Base-by-base conservation (phyloP, 2,888 invertebrate genomes). In the Thymelicus sylvestris region DNA sequence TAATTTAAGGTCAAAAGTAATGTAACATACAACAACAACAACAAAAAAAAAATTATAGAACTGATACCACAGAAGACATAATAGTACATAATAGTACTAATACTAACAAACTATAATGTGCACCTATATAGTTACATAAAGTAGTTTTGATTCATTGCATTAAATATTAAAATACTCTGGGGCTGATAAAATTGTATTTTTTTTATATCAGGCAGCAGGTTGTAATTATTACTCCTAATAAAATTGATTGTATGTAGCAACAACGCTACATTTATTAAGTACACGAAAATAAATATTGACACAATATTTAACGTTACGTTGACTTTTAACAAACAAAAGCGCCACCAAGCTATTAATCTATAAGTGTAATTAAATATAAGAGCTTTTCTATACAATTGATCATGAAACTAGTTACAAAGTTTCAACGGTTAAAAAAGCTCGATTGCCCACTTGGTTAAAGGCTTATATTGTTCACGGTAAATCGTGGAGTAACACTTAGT, bases 331-430 rank as follows among this genome's bases (percentile, higher is more conserved):
- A 62, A 61, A 44, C 44, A 31, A 31, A 31, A 68, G 47, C 44
- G 31, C 12, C 44, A 8, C 59, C 19, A 57, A 55, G 62, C 4
- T 12, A 44, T 19, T 52, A 52, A 7, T 52, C 65, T 65, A 70
- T 59, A 60, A 65, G 50, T 50, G 59, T 60, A 65, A 70, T 65
- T 65, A 19, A 50, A 70, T 65, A 70, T 65, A 24, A 69, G 60
- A 70, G 70, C 63, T 50, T 65, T 70, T 65, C 50, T 60, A 59
- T 65, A 65, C 70, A 60, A 47, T 65, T 60, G 24, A 48, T 60
- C 65, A 70, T 60, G 59, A 59, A 63, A 64, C 57, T 62, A 62
- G 44, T 62, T 31, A 15, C 47, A 64, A 64, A 69, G 48, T 69
- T 69, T 57, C 24, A 57, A 59, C 63, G 38, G 64, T 64, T 59